Base-by-base conservation (phyloP, 1,140 invertebrate genomes). In the Eumaeus atala region DNA sequence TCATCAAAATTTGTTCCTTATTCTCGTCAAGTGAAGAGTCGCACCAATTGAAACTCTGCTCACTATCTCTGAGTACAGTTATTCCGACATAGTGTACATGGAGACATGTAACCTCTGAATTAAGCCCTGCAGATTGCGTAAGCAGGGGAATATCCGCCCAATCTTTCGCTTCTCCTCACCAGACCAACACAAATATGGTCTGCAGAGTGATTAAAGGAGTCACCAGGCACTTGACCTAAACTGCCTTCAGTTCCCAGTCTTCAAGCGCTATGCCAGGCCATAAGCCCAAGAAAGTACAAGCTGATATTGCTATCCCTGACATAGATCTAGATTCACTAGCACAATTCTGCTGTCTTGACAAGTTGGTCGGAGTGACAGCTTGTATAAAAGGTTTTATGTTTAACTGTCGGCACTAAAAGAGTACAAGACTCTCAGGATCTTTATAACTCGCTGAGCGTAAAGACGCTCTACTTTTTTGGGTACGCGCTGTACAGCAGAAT, bases 241-340 rank as follows among this genome's bases (percentile, higher is more conserved):
- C 51, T 55, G 48, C 58, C 52, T 36, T 37, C 58, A 55, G 53
- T 53, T 51, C 33, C 51, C 33, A 40, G 38, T 28, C 53, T 51
- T 51, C 58, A 55, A 16, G 10, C 16, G 21, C 14, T 55, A 38
- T 5, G 55, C 9, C 55, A 54, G 47, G n/a, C n/a, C n/a, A n/a
- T n/a, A 57, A 51, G n/a, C 50, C 36, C 14, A 51, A 18, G n/a
- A 36, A 51, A 18, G 17, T 18, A 1, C 16, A 3, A 40, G 34
- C 14, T 38, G 16, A 51, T n/a, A 18, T 51, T 9, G 6, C 50
- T 11, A 18, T 51, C 16, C 50, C 50, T 1, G 35, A 36, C n/a
- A 3, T 51, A 28, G 50, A 51, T 18, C 5, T 3, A 3, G 50
- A 51, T 3, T 17, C 38, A 11, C 50, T 51, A 14, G 38, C 50